These are phyloP conservation scores for Alligator sinensis DNA, from an alignment of 2,113 vertebrate species.

Conservation along the genomic window DNA sequence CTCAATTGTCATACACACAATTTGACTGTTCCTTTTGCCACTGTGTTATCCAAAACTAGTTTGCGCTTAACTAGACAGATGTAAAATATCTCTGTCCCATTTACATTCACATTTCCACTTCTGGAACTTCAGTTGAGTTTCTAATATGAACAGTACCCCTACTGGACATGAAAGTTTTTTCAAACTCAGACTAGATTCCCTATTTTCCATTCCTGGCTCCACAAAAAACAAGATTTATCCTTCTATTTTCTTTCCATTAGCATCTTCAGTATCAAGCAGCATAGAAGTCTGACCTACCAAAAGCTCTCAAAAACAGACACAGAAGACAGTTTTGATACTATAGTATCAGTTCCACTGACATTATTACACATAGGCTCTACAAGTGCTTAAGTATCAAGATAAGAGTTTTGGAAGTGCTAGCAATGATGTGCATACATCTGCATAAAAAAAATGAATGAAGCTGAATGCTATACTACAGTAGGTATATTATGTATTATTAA, in stretches of 20 bases:
- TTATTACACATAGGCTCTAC: neutral
- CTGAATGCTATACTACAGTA: neutral
- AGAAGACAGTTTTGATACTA: neutral
- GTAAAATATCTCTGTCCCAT: neutral
- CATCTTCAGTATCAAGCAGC: neutral
- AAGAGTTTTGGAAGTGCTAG: neutral
- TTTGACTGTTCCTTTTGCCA: neutral
- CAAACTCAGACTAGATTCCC: neutral
- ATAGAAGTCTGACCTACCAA: neutral
- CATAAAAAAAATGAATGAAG: neutral
- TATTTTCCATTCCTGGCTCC: neutral
- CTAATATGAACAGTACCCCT: slow-evolving; percentile 34
- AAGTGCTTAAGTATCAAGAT: neutral
- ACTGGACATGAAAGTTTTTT: neutral
- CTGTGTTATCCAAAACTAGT: neutral
- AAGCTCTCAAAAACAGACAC: neutral
- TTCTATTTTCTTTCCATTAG: neutral
- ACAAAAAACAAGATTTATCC: neutral
- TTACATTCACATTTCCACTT: no score
- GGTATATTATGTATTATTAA: neutral
- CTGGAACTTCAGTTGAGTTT: neutral
- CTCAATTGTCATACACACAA: neutral
- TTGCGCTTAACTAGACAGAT: neutral
- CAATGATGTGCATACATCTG: neutral
- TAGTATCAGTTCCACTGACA: neutral